Base-by-base conservation (phyloP, 2,888 invertebrate species). In the Nymphalis urticae region DNA sequence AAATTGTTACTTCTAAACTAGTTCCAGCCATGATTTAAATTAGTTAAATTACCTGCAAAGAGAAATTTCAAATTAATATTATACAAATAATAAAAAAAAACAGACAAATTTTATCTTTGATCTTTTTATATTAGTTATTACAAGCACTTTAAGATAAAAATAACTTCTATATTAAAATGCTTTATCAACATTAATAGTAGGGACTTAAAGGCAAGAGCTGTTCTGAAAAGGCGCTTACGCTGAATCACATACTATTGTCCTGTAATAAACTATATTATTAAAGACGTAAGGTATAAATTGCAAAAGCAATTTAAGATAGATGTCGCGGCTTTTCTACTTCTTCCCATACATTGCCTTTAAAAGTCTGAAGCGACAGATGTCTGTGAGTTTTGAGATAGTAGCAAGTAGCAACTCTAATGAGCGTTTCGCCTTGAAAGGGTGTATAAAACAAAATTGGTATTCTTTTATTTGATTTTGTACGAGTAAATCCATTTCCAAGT, bases 281-380 rank as follows among this genome's bases (percentile, higher is more conserved):
- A 48, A 47, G 24, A 48, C 13, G 19, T 48, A 61, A 27, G 48
- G 48, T 48, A 27, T 24, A 48, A 61, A 61, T 27, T 60, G 5
- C n/a, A 56, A 32, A 32, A 56, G 32, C 56, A 56, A n/a, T n/a
- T 32, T 32, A 27, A 56, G 6, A 10, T 6, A 7, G 16, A n/a
- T 47, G 48, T 47, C 13, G 9, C 17, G 48, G 47, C 24, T 60
- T 61, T 56, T 42, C 61, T 50, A 56, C 54, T 61, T 54, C 61
- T 48, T 32, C 54, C 54, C 64, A 48, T 58, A 70, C 66, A 61
- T 69, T 66, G 61, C 60, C 66, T 61, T 66, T 64, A 66, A 54
- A 66, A 66, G 71, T 50, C 61, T 64, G 50, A 63, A 65, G 66
- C 68, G 64, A 69, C 60, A 62, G 66, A 51, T 60, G 63, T 54